A percentile compares a stretch with the other conserved stretches of the same genome.
Conservation (phyloP, 1,140 invertebrate genomes). For the Bombus soroeensis region DNA sequence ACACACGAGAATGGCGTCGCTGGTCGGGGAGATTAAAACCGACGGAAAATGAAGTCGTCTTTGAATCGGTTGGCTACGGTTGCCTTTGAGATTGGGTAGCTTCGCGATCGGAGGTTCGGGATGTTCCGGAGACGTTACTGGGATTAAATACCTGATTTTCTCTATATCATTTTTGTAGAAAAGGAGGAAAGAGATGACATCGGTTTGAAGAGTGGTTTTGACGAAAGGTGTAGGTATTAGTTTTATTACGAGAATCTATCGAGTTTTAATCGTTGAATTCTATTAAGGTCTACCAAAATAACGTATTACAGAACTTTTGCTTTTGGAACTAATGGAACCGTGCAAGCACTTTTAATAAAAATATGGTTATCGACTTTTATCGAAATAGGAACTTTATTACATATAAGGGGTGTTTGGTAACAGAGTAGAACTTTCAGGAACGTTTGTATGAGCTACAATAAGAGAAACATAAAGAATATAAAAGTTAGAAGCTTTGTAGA, state of each 20-base stretch:
- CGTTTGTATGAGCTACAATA: not conserved
- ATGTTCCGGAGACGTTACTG: not conserved
- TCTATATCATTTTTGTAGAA: not conserved
- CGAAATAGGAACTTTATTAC: not conserved
- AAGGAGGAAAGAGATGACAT: too few species aligned
- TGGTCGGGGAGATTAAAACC: constrained; percentile 55
- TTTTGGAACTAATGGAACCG: not conserved
- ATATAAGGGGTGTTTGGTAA: not conserved
- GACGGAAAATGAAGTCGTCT: constrained; percentile 47
- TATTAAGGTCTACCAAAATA: not conserved
- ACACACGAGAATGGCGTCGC: not conserved
- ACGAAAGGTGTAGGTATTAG: not conserved
- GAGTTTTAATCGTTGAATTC: not conserved
- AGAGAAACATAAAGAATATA: not conserved
- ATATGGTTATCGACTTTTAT: too few species aligned
- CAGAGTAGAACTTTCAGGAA: not conserved
- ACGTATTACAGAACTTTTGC: not conserved
- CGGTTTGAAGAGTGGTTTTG: too few species aligned
- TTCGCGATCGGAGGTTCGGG: not conserved
- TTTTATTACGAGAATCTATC: not conserved
- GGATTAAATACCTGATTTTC: not conserved
- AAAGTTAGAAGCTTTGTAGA: too few species aligned
- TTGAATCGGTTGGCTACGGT: not conserved
- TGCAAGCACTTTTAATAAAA: not conserved
- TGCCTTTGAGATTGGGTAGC: not conserved